Percentiles rank a stretch among this genome's conserved stretches.
Evolutionary conservation across 2,113 vertebrate species (phyloP).

Genomic region (Callopanchax toddi): DNA sequence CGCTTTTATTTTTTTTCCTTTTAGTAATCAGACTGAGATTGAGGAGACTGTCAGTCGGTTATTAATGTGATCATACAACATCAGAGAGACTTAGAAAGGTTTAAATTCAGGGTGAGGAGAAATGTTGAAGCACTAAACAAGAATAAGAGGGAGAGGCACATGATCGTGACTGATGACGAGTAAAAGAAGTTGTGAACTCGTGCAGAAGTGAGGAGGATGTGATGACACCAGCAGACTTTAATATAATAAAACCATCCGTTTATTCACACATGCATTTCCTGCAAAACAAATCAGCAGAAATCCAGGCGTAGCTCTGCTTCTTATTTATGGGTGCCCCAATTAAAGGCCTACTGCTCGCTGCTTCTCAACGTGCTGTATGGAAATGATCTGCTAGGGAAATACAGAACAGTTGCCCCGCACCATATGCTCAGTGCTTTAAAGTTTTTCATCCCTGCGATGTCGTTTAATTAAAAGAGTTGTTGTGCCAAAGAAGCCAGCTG

Average conservation of each 20-base stretch:
- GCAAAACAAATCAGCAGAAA: constrained; percentile 56
- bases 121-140: constrained; percentile 25
- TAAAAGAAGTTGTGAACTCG: constrained; percentile 10
- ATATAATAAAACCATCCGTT: constrained; percentile 47
- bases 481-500: constrained; percentile 66
- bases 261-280: constrained; percentile 39
- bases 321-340: constrained; percentile 65
- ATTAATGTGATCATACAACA: constrained; percentile 62
- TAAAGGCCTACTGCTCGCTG: constrained; percentile 46
- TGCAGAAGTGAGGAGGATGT: constrained; percentile 4
- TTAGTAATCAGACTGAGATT: constrained; percentile 35
- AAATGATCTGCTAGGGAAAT: constrained; percentile 52
- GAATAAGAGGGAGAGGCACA: not conserved
- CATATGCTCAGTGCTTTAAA: constrained; percentile 29
- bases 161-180: constrained; percentile 4
- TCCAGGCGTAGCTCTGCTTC: constrained; percentile 33
- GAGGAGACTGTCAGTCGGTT: constrained; percentile 45
- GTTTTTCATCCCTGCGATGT: constrained; percentile 19
- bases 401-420: constrained; percentile 26
- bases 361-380: constrained; percentile 32
- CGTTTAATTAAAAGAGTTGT: constrained; percentile 54
- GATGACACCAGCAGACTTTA: constrained; percentile 22
- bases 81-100: constrained; percentile 27
- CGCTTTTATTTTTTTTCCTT: constrained; percentile 8
- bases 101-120: constrained; percentile 15